Percentiles rank a stretch among this genome's conserved stretches.
phyloP scores from a whole-genome alignment of 1,140 invertebrate species.

The Pseudobourletiella spinata region DNA sequence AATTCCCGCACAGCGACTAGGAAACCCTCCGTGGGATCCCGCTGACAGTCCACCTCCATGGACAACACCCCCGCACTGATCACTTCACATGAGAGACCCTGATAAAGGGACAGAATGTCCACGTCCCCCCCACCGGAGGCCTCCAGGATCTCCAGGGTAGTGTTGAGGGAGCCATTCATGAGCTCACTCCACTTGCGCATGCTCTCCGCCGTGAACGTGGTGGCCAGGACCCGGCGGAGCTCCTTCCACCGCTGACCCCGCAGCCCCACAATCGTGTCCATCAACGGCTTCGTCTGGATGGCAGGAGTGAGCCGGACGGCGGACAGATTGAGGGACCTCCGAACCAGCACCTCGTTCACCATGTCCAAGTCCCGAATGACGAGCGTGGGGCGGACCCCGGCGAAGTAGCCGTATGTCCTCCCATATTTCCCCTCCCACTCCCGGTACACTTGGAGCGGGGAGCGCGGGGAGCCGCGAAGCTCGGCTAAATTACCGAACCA shows the following conservation, averaged over 20 bases:
- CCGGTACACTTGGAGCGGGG: conserved; percentile 32
- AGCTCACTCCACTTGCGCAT: conserved; percentile 42
- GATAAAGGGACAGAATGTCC: conserved; percentile 41
- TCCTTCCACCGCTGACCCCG: conserved; percentile 45
- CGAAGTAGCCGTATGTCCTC: conserved; percentile 40
- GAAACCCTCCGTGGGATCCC: conserved; percentile 42
- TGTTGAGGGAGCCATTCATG: conserved; percentile 38
- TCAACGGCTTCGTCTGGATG: conserved; percentile 38
- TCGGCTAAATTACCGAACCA: conserved; percentile 38
- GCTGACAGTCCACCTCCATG: conserved; percentile 42
- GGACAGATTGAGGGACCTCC: conserved; percentile 37
- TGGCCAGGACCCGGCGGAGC: conserved; percentile 44
- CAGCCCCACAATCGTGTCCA: conserved; percentile 39
- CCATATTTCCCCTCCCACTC: conserved; percentile 41
- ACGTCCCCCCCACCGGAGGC: conserved; percentile 28
- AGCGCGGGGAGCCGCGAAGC: conserved; percentile 14
- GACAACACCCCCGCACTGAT: conserved; percentile 47
- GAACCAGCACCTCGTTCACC: conserved; percentile 40
- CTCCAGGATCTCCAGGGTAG: conserved; percentile 18
- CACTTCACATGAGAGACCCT: conserved; percentile 46
- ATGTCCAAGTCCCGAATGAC: conserved; percentile 40
- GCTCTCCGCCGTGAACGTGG: conserved; percentile 48
- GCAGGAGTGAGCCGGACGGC: conserved; percentile 38
- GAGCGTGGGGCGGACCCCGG: conserved; percentile 38
- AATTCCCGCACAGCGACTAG: conserved; percentile 38